A percentile compares a stretch with the other conserved stretches of the same genome.
Conservation (phyloP, 2,113 vertebrate genomes). For the Neotoma lepida region DNA sequence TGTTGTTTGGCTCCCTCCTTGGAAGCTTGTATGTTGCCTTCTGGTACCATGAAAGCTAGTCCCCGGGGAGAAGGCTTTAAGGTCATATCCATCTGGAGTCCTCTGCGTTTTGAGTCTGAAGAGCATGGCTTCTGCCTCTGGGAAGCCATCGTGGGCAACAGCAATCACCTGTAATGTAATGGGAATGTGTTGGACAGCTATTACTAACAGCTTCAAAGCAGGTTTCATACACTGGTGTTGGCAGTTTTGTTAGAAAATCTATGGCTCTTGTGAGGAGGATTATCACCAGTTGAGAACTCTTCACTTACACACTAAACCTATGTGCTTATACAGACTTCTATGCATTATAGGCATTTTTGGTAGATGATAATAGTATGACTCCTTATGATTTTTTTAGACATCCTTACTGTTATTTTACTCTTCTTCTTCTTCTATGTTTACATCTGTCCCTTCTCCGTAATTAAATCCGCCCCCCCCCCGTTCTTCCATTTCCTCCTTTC, state of each 20-base stretch:
- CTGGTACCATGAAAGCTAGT: neutral
- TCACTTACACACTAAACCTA: neutral
- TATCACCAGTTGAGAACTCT: neutral
- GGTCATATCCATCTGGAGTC: neutral
- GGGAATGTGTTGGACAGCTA: neutral
- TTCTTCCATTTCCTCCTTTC: neutral
- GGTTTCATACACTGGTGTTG: neutral
- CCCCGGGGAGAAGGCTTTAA: neutral
- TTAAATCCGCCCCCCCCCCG: neutral
- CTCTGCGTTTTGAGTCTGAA: neutral
- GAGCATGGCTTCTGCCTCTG: neutral
- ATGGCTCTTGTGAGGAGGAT: neutral
- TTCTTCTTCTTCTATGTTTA: neutral
- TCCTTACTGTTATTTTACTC: neutral
- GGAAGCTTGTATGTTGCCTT: neutral
- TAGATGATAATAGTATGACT: neutral
- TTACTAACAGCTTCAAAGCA: neutral
- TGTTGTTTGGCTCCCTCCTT: neutral
- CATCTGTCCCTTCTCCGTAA: neutral
- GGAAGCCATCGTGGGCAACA: neutral
- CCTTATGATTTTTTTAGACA: neutral
- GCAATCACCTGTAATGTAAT: neutral
- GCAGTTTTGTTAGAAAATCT: neutral
- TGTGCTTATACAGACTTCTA: neutral
- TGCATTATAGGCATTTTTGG: neutral